Conservation (phyloP, 2,113 vertebrate genomes). For the Dipodomys merriami region DNA sequence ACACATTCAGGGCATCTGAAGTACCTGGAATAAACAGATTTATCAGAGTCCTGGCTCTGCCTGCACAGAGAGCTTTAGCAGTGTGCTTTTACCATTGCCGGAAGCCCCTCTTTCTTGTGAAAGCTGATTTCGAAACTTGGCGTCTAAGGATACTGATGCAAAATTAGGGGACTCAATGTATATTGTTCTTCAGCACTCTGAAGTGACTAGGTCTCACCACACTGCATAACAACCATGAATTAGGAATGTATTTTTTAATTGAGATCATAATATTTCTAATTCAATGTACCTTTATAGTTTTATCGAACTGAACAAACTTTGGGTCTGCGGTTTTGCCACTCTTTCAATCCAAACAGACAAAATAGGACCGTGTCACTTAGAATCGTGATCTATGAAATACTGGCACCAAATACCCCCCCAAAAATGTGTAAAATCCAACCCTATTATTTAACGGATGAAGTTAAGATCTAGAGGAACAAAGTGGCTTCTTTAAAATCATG, state of each 20-base stretch:
- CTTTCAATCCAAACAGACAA: conserved; percentile 13
- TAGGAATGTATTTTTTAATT: neutral
- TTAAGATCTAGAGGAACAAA: neutral
- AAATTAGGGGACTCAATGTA: fast-evolving
- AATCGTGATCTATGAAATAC: neutral
- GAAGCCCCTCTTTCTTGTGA: neutral
- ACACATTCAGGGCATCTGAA: neutral
- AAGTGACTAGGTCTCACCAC: neutral
- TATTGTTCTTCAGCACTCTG: neutral
- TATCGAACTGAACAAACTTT: neutral
- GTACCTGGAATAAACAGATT: neutral
- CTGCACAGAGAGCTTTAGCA: neutral
- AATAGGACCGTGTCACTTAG: neutral
- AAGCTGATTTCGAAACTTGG: neutral
- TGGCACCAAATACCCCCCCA: neutral
- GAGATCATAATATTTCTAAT: neutral
- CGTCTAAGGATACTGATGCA: neutral
- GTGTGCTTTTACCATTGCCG: neutral
- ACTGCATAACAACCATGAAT: neutral
- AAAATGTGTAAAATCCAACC: neutral
- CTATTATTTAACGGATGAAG: neutral
- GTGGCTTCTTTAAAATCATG: neutral
- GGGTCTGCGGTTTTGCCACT: neutral
- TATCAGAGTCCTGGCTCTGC: neutral
- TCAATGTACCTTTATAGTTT: neutral